Evolutionary conservation across 1,140 invertebrate genomes (phyloP).

Genomic region (Sweltsa coloradensis): DNA sequence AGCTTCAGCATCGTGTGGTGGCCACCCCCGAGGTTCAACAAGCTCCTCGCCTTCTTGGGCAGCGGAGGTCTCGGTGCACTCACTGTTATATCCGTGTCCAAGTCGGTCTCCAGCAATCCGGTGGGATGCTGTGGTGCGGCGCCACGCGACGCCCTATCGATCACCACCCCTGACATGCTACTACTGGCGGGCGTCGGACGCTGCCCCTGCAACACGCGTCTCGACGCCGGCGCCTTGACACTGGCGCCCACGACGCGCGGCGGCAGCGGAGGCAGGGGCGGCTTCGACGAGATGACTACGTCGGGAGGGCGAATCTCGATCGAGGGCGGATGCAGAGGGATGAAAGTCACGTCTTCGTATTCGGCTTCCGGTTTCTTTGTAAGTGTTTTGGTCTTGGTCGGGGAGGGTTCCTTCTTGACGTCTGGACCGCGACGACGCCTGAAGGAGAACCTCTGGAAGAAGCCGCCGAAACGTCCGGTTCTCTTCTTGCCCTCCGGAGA

Average conservation of each 20-base stretch:
- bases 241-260: constrained; percentile 29
- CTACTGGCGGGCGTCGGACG: constrained; percentile 18
- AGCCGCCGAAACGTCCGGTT: constrained; percentile 18
- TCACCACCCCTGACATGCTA: constrained; percentile 18
- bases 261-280: constrained; percentile 10
- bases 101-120: constrained; percentile 74
- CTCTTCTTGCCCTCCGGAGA: constrained; percentile 2
- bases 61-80: constrained; percentile 19
- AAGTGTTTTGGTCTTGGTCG: no score
- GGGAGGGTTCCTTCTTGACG: constrained; percentile 19
- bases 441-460: constrained; percentile 37
- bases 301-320: constrained; percentile 15
- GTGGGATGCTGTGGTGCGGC: no score
- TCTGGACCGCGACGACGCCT: constrained; percentile 25
- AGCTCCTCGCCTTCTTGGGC: constrained; percentile 56
- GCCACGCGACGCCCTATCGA: constrained; percentile 13
- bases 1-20: constrained; percentile 28
- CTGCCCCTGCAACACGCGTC: constrained; percentile 9
- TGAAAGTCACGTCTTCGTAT: constrained; percentile 23
- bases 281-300: neutral
- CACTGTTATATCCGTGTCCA: constrained; percentile 53
- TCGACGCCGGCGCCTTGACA: constrained; percentile 7
- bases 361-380: neutral
- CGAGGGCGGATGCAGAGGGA: constrained; percentile 33
- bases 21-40: constrained; percentile 54